A percentile compares a stretch with the other conserved stretches of the same genome.
These are phyloP conservation scores for Copidosoma floridanum DNA, from an alignment of 1,140 invertebrate species.

Conservation along the genomic window DNA sequence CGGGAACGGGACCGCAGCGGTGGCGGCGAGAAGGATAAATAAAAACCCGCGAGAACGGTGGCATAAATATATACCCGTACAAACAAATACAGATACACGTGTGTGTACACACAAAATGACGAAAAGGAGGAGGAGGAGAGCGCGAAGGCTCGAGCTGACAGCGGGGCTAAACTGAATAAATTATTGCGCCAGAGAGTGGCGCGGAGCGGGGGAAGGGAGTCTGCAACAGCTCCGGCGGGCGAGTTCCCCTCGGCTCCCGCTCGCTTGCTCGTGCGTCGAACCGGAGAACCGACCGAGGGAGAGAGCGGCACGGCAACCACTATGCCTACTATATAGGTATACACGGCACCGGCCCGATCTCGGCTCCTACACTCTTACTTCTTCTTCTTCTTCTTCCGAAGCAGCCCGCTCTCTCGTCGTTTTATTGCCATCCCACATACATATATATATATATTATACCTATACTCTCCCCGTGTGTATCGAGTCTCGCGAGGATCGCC, in stretches of 20 bases:
- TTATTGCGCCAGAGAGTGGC: slow-evolving; percentile 38
- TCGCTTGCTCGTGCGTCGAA: too few relatives aligned
- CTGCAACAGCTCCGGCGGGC: slow-evolving; percentile 17
- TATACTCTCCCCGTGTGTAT: too few relatives aligned
- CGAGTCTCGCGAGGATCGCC: too few relatives aligned
- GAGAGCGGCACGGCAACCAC: background rate
- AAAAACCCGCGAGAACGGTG: too few relatives aligned
- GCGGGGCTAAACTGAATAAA: slow-evolving; percentile 50
- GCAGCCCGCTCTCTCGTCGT: too few relatives aligned
- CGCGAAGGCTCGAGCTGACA: slow-evolving; percentile 26
- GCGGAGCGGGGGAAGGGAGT: background rate
- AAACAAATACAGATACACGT: slow-evolving; percentile 24
- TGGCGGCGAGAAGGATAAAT: too few relatives aligned
- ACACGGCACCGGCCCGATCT: background rate
- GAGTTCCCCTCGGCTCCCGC: slow-evolving; percentile 1
- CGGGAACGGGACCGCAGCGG: too few relatives aligned
- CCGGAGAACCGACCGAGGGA: too few relatives aligned
- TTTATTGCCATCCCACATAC: background rate
- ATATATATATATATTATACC: too few relatives aligned
- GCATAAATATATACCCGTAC: background rate
- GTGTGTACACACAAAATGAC: slow-evolving; percentile 25
- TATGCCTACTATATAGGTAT: background rate
- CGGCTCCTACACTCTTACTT: too few relatives aligned
- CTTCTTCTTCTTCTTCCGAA: too few relatives aligned
- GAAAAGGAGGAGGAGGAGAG: slow-evolving; percentile 13